A percentile compares a stretch with the other conserved stretches of the same genome.
Conservation (phyloP, 2,113 vertebrate genomes). For the Mastomys coucha region DNA sequence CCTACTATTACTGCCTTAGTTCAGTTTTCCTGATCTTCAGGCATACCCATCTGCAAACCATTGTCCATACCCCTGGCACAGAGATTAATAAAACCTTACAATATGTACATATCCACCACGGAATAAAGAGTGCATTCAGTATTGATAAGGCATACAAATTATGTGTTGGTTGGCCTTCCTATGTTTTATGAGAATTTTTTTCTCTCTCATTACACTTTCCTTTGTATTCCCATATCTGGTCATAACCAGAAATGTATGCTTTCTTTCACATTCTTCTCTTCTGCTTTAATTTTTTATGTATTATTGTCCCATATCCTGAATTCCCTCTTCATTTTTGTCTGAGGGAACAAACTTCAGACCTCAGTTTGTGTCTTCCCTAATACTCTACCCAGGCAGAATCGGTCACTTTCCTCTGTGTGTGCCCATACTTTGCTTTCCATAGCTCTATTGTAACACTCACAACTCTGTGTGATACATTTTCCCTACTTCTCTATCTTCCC, state of each 20-base stretch:
- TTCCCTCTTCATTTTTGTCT: neutral
- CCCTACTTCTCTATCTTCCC: constrained; percentile 47
- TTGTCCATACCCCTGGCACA: neutral
- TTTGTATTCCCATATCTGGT: neutral
- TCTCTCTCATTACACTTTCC: neutral
- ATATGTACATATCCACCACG: neutral
- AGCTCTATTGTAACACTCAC: neutral
- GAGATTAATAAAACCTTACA: constrained; percentile 33
- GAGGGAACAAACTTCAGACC: neutral
- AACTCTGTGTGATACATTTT: neutral
- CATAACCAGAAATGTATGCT: neutral
- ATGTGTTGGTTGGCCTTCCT: constrained; percentile 2
- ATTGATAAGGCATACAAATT: constrained; percentile 19
- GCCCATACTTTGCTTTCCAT: neutral
- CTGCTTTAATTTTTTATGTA: neutral
- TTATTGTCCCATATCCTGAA: constrained; percentile 2
- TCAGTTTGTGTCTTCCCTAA: neutral
- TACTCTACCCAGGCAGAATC: constrained; percentile 3
- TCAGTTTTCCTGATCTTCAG: constrained; percentile 17
- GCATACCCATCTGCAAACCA: neutral
- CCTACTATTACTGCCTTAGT: neutral
- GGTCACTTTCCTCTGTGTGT: neutral
- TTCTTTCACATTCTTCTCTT: neutral
- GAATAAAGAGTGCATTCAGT: neutral
- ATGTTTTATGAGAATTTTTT: neutral